Percentiles rank a stretch among this genome's conserved stretches.
Conservation (phyloP, 2,797 vertebrate genomes). For the Discoglossus pictus region DNA sequence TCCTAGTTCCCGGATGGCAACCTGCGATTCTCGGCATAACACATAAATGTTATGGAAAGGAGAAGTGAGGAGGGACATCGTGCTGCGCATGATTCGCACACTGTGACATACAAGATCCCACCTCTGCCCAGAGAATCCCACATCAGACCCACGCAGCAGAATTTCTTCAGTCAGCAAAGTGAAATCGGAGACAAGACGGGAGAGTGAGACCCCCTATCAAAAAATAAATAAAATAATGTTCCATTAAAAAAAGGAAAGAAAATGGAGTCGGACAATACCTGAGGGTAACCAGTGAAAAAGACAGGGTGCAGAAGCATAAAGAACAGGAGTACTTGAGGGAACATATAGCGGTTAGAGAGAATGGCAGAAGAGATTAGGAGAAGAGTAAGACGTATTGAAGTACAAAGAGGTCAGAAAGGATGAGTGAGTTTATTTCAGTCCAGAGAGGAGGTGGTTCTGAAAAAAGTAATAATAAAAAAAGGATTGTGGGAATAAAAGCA, state of each 20-base stretch:
- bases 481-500: too few relatives aligned
- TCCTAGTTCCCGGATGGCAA: slow-evolving; percentile 64
- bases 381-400: not conserved
- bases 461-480: too few relatives aligned
- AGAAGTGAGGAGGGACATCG: slow-evolving; percentile 64
- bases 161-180: slow-evolving; percentile 83
- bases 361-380: slow-evolving; percentile 6
- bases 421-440: slow-evolving; percentile 37
- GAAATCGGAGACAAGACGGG: slow-evolving; percentile 78
- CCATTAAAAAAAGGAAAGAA: not conserved
- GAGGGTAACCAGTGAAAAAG: too few relatives aligned
- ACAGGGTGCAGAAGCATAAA: too few relatives aligned
- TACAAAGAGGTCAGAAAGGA: not conserved
- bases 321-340: too few relatives aligned
- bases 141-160: slow-evolving; percentile 77
- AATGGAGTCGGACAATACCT: not conserved
- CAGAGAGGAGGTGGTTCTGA: too few relatives aligned
- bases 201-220: slow-evolving; percentile 74
- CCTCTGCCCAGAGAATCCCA: slow-evolving; percentile 82
- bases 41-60: slow-evolving; percentile 62
- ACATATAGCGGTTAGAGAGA: too few relatives aligned
- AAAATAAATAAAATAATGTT: too few relatives aligned
- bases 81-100: slow-evolving; percentile 70
- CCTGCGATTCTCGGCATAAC: slow-evolving; percentile 56
- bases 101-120: slow-evolving; percentile 70